These are phyloP conservation scores for Tor tambroides DNA, from an alignment of 2,113 vertebrate species.

Conservation along the genomic window DNA sequence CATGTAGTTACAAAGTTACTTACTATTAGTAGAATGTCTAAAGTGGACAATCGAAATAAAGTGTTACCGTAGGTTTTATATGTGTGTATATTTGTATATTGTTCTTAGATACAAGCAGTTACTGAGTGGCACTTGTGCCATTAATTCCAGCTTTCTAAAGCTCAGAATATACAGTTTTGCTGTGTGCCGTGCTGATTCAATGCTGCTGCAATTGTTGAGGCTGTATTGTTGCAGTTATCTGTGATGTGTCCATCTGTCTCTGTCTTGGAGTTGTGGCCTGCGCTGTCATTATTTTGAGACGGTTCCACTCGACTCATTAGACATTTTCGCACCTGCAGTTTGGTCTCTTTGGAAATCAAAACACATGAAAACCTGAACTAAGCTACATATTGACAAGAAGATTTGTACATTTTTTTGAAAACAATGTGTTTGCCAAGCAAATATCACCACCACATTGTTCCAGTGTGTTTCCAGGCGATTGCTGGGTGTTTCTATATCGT, in stretches of 20 bases:
- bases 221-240: slow-evolving; percentile 14
- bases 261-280: neutral
- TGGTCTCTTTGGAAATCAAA: slow-evolving; percentile 3
- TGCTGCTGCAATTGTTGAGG: slow-evolving; percentile 26
- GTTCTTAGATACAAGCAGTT: neutral
- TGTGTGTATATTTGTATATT: too few relatives aligned
- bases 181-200: slow-evolving; percentile 27
- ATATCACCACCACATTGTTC: neutral
- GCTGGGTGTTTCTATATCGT: neutral
- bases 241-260: slow-evolving; percentile 25
- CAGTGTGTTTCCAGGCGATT: neutral
- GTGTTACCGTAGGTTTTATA: too few relatives aligned
- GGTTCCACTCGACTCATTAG: neutral
- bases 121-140: neutral
- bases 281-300: slow-evolving; percentile 9
- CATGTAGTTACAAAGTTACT: too few relatives aligned
- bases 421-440: neutral
- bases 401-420: neutral
- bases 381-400: neutral
- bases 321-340: slow-evolving; percentile 3
- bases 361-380: neutral
- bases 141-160: neutral
- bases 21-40: too few relatives aligned
- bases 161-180: neutral
- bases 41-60: too few relatives aligned